These are phyloP conservation scores for Molossus molossus DNA, from an alignment of 2,797 vertebrate species.

Conservation along the genomic window DNA sequence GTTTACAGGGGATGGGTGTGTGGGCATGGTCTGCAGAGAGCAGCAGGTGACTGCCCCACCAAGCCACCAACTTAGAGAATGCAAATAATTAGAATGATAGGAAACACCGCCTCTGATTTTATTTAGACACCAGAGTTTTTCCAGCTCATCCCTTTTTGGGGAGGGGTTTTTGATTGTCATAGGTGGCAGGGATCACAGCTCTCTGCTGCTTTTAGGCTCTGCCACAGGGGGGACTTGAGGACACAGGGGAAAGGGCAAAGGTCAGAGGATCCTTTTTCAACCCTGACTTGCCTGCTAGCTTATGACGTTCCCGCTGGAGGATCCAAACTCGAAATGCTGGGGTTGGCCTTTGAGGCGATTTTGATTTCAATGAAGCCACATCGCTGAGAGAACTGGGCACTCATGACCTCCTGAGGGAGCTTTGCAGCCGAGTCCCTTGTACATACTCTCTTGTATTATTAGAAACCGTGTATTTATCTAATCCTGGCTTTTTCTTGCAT, in stretches of 20 bases:
- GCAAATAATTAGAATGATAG: background rate
- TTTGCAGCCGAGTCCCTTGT: conserved; percentile 85
- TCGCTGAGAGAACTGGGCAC: conserved; percentile 73
- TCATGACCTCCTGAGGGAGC: conserved; percentile 36
- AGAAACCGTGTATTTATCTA: conserved; percentile 81
- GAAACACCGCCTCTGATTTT: conserved; percentile 25
- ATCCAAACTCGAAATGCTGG: background rate
- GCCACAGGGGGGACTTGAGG: background rate
- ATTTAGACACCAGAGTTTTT: background rate
- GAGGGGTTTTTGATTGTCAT: background rate
- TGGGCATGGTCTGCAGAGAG: background rate
- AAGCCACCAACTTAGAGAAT: background rate
- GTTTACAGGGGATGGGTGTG: background rate
- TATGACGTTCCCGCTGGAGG: conserved; percentile 13
- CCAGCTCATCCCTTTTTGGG: background rate
- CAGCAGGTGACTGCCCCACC: background rate
- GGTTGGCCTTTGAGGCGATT: background rate
- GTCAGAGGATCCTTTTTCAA: conserved; percentile 30
- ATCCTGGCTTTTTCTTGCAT: conserved; percentile 86
- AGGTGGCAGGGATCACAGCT: background rate
- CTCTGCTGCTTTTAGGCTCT: conserved; percentile 30
- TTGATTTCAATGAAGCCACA: conserved; percentile 75
- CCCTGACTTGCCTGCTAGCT: background rate
- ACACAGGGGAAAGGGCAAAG: background rate
- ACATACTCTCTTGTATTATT: conserved; percentile 78